Evolutionary conservation across 2,888 invertebrate genomes (phyloP).

Genomic region (Neria commutata): DNA sequence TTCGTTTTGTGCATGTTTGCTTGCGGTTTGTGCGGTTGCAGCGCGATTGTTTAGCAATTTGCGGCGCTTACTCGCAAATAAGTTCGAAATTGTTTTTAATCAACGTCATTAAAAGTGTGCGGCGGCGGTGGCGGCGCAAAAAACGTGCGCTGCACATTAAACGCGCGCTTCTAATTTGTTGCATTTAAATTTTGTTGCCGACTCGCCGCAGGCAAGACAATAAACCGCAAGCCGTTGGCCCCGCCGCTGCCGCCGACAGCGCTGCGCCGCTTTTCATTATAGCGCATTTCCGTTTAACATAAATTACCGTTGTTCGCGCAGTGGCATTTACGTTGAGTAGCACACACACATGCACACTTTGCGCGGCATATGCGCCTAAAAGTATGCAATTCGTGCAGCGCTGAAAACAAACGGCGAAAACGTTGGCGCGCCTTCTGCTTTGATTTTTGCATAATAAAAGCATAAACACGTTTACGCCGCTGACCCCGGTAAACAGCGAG

Average conservation of each 20-base stretch:
- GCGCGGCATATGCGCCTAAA: conserved; percentile 13
- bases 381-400: conserved; percentile 24
- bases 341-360: conserved; percentile 19
- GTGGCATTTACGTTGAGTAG: conserved; percentile 12
- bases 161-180: too few relatives aligned
- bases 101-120: too few relatives aligned
- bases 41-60: not conserved
- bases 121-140: too few relatives aligned
- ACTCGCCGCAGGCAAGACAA: too few relatives aligned
- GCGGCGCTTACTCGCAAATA: too few relatives aligned
- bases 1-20: not conserved
- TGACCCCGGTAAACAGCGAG: not conserved
- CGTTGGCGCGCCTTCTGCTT: not conserved
- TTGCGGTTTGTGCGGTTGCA: not conserved
- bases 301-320: conserved; percentile 24
- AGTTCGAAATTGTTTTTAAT: too few relatives aligned
- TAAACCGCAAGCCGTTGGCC: not conserved
- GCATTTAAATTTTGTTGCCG: too few relatives aligned
- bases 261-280: conserved; percentile 25
- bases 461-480: conserved; percentile 25
- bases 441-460: conserved; percentile 26
- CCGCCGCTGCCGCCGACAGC: not conserved
- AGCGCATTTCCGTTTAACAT: conserved; percentile 30
- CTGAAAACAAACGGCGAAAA: conserved; percentile 7
- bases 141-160: too few relatives aligned